phyloP scores from a whole-genome alignment of 2,113 vertebrate genomes.

The Silurus meridionalis region DNA sequence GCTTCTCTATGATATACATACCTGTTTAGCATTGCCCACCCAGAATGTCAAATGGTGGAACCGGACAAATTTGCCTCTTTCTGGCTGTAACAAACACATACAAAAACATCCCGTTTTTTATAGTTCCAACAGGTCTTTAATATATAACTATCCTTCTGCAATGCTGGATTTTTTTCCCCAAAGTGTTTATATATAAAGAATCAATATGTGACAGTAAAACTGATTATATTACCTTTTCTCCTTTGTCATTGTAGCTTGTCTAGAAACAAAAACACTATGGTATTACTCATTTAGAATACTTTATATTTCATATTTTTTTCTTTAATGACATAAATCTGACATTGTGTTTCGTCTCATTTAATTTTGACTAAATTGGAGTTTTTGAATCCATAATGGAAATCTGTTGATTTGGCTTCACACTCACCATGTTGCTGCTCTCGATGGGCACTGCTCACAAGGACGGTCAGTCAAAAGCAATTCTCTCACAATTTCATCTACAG shows the following conservation, averaged over 20 bases:
- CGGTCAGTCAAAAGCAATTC: slow-evolving; percentile 53
- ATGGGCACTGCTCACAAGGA: slow-evolving; percentile 47
- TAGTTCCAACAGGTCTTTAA: not conserved
- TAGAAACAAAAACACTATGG: slow-evolving; percentile 54
- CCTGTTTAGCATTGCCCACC: slow-evolving; percentile 86
- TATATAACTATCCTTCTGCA: not conserved
- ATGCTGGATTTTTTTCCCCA: not conserved
- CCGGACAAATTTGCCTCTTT: slow-evolving; percentile 71
- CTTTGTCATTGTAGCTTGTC: slow-evolving; percentile 83
- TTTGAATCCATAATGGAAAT: not conserved
- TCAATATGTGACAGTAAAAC: not conserved
- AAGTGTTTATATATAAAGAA: not conserved
- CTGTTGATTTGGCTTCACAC: slow-evolving; percentile 25
- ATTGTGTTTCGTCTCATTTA: not conserved
- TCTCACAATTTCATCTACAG: slow-evolving; percentile 14
- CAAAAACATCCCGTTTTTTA: not conserved
- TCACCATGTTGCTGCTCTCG: slow-evolving; percentile 70
- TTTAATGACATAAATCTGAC: not conserved
- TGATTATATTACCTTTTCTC: slow-evolving; percentile 73
- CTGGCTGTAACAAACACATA: slow-evolving; percentile 60
- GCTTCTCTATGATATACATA: slow-evolving; percentile 44
- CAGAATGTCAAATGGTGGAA: slow-evolving; percentile 83
- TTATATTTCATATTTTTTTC: not conserved
- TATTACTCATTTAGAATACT: not conserved
- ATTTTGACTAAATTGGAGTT: not conserved